These are phyloP conservation scores for Istiophorus platypterus DNA, from an alignment of 2,113 vertebrate species.

Conservation along the genomic window DNA sequence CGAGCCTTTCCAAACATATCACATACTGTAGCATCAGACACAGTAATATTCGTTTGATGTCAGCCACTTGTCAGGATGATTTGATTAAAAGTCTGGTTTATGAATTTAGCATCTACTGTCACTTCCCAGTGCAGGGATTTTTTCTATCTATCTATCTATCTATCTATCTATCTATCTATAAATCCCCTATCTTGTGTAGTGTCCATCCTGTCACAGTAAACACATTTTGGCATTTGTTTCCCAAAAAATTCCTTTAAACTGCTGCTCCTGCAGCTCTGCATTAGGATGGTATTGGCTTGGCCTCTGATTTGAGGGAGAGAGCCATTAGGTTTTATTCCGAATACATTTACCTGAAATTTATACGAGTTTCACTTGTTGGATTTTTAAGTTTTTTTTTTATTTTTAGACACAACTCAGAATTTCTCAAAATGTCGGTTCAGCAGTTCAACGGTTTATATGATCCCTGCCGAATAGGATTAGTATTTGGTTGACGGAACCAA, in stretches of 20 bases:
- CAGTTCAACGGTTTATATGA: background rate
- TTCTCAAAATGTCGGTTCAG: background rate
- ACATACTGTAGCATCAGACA: conserved; percentile 61
- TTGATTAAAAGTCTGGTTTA: conserved; percentile 73
- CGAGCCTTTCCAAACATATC: conserved; percentile 66
- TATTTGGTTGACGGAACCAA: background rate
- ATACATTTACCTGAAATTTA: background rate
- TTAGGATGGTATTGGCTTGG: background rate
- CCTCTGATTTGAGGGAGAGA: background rate
- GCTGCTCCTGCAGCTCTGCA: background rate
- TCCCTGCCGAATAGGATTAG: background rate
- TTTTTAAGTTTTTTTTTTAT: background rate
- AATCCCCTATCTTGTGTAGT: conserved; percentile 33
- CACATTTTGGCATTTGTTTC: background rate
- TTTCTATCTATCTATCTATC: no score
- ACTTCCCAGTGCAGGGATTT: conserved; percentile 16
- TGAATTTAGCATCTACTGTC: conserved; percentile 67
- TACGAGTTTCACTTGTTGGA: background rate
- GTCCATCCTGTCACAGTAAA: background rate
- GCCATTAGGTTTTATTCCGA: background rate
- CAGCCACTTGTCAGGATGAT: conserved; percentile 76
- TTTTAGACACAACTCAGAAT: background rate
- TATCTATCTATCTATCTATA: no score
- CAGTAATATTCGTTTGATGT: conserved; percentile 68
- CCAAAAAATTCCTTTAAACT: background rate